Conservation (phyloP, 1,140 invertebrate species). For the Bombus polaris region DNA sequence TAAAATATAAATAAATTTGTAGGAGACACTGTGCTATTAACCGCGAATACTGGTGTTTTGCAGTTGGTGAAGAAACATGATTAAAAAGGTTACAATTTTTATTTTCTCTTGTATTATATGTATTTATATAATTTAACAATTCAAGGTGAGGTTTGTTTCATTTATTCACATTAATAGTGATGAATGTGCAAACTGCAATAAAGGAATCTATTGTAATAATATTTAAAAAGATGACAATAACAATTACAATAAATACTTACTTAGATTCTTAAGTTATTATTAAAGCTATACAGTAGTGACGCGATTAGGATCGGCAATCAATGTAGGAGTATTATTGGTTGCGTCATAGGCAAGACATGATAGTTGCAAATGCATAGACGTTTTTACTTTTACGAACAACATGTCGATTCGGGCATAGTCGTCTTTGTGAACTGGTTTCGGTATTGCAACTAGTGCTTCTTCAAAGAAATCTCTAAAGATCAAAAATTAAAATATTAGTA, state of each 20-base stretch:
- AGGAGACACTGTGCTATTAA: slow-evolving; percentile 65
- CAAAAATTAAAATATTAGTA: slow-evolving; percentile 26
- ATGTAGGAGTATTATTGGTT: slow-evolving; percentile 53
- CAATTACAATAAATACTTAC: slow-evolving; percentile 42
- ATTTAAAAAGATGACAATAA: neutral
- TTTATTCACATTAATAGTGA: neutral
- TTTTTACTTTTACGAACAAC: slow-evolving; percentile 76
- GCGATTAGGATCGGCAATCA: slow-evolving; percentile 64
- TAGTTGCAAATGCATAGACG: slow-evolving; percentile 79
- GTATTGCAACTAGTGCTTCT: slow-evolving; percentile 85
- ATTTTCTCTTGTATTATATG: neutral
- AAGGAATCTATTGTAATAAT: neutral
- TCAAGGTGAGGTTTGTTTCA: neutral
- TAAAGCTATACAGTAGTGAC: slow-evolving; percentile 69
- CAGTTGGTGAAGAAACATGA: slow-evolving; percentile 46
- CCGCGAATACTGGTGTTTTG: slow-evolving; percentile 49
- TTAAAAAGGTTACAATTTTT: slow-evolving; percentile 16
- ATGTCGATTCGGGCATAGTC: slow-evolving; percentile 78
- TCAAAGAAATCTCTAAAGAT: slow-evolving; percentile 83
- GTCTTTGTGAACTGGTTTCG: slow-evolving; percentile 79
- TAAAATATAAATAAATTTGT: slow-evolving; percentile 28
- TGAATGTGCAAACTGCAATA: slow-evolving; percentile 1
- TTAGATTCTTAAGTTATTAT: slow-evolving; percentile 1
- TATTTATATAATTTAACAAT: slow-evolving; percentile 18
- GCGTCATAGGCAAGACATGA: slow-evolving; percentile 72